Evolutionary conservation across 2,888 invertebrate genomes (phyloP).

Genomic region (Macrosiphum euphorbiae): DNA sequence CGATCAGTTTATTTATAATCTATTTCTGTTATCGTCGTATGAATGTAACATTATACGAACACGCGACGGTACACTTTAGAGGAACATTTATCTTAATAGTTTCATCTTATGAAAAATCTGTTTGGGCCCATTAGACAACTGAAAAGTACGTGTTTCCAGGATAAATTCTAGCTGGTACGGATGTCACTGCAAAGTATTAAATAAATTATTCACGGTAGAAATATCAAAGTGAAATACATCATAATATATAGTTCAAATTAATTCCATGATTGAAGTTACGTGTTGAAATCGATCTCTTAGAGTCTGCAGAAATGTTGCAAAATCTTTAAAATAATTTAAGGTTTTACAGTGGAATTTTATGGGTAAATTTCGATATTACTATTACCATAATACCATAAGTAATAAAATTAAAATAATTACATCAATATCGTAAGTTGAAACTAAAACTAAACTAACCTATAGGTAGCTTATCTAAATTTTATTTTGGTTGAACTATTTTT

Average conservation of each 20-base stretch:
- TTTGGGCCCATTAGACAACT: background rate
- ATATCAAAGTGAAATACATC: slow-evolving; percentile 16
- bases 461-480: background rate
- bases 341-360: background rate
- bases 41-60: too few species aligned
- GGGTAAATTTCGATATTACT: background rate
- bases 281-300: background rate
- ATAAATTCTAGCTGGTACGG: background rate
- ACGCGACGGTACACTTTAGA: too few species aligned
- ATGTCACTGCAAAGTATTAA: background rate
- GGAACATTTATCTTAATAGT: background rate
- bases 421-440: background rate
- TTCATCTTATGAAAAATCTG: background rate
- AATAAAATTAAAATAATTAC: background rate
- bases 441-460: background rate
- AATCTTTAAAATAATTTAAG: background rate
- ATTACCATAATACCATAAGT: background rate
- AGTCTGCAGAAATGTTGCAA: background rate
- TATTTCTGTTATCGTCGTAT: too few species aligned
- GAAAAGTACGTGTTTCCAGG: background rate
- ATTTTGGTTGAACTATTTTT: background rate
- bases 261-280: background rate
- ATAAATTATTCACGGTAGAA: background rate
- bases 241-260: background rate
- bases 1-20: too few species aligned